These are phyloP conservation scores for Panonychus citri DNA, from an alignment of 1,140 invertebrate genomes.

Conservation along the genomic window DNA sequence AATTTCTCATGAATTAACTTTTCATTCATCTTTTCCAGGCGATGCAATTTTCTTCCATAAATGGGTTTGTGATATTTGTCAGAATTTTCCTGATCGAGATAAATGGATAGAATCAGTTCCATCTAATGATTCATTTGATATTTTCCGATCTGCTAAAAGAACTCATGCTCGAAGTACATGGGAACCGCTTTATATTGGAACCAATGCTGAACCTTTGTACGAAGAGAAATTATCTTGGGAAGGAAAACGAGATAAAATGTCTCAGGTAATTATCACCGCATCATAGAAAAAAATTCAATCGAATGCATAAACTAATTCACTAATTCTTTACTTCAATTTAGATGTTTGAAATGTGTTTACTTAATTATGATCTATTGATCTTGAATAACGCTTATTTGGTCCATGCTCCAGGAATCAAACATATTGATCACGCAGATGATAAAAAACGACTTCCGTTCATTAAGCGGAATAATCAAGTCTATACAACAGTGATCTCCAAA, in stretches of 20 bases:
- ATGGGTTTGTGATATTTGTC: constrained; percentile 60
- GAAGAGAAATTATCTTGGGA: constrained; percentile 56
- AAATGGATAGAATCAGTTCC: constrained; percentile 22
- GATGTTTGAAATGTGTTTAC: constrained; percentile 55
- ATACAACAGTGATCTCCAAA: constrained; percentile 31
- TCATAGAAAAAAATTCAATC: not conserved
- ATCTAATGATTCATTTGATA: constrained; percentile 33
- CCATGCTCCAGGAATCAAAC: constrained; percentile 44
- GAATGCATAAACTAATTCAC: not conserved
- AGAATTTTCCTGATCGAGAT: constrained; percentile 46
- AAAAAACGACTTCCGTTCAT: constrained; percentile 29
- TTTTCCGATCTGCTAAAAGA: constrained; percentile 61
- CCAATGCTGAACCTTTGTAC: constrained; percentile 48
- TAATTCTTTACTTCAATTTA: constrained; percentile 22
- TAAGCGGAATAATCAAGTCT: constrained; percentile 33
- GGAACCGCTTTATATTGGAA: constrained; percentile 61
- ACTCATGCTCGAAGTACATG: constrained; percentile 48
- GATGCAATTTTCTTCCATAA: constrained; percentile 69
- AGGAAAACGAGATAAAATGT: constrained; percentile 60
- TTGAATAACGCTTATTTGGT: constrained; percentile 52
- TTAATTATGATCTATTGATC: constrained; percentile 46
- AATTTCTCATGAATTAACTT: not conserved
- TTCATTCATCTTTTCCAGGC: not conserved
- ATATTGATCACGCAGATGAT: constrained; percentile 20
- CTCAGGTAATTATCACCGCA: constrained; percentile 35